These are phyloP conservation scores for Oreohelix idahoensis DNA, from an alignment of 1,140 invertebrate genomes.

Conservation along the genomic window DNA sequence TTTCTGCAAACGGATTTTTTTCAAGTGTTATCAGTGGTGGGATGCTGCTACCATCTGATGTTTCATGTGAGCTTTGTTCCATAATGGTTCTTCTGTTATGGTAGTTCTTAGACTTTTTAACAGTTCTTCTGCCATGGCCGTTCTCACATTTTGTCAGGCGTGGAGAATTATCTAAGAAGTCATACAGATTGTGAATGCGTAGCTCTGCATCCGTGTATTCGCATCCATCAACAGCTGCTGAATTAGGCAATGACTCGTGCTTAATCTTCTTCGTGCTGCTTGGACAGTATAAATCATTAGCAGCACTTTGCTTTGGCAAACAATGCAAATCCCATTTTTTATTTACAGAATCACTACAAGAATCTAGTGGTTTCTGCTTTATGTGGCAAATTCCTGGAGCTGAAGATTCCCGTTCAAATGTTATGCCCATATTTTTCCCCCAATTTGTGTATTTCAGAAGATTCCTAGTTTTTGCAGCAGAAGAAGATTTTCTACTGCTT, in stretches of 20 bases:
- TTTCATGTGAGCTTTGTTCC: not conserved
- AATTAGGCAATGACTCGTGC: not conserved
- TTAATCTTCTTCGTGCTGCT: constrained; percentile 1
- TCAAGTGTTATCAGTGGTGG: constrained; percentile 21
- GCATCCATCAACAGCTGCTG: constrained; percentile 13
- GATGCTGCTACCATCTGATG: not conserved
- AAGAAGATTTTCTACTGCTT: not conserved
- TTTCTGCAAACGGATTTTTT: not conserved
- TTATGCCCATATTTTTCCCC: not conserved
- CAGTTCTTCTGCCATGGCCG: not conserved
- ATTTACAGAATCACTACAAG: not conserved
- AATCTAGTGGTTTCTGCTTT: constrained; percentile 28
- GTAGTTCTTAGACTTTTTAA: not conserved
- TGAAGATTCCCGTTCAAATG: not conserved
- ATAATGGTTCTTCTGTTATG: not conserved
- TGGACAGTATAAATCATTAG: not conserved
- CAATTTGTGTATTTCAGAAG: not conserved
- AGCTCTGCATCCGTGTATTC: constrained; percentile 40
- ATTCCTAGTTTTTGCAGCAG: not conserved
- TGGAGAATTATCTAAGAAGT: constrained; percentile 40
- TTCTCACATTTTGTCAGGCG: not conserved
- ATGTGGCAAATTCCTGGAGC: not conserved
- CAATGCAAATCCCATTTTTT: not conserved
- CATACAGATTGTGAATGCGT: constrained; percentile 25
- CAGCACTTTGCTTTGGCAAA: not conserved